phyloP scores from a whole-genome alignment of 1,140 invertebrate species.

The Paraescarpia echinospica region DNA sequence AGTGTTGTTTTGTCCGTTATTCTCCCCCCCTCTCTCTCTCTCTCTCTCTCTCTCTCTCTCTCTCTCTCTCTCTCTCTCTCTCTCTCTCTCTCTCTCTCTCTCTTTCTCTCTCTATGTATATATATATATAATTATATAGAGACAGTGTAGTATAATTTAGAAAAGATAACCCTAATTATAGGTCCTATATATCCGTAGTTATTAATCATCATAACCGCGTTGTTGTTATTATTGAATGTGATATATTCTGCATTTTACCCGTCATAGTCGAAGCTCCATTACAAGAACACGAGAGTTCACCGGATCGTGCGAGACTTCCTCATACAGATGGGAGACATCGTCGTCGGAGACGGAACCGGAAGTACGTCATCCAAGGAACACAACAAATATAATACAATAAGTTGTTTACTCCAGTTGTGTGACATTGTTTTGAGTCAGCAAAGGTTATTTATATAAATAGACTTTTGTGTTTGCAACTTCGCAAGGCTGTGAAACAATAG shows the following conservation, averaged over 20 bases:
- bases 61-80: too few relatives aligned
- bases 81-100: too few relatives aligned
- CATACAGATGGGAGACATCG: slow-evolving; percentile 59
- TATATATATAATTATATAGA: too few relatives aligned
- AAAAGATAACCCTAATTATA: too few relatives aligned
- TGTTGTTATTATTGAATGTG: background rate
- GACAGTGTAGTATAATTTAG: too few relatives aligned
- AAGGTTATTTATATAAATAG: background rate
- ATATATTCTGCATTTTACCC: background rate
- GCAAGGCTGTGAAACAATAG: background rate
- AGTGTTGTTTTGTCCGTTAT: too few relatives aligned
- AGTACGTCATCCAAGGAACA: slow-evolving; percentile 32
- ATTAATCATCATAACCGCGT: background rate
- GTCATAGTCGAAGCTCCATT: slow-evolving; percentile 39
- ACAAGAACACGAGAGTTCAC: slow-evolving; percentile 50
- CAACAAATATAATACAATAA: background rate
- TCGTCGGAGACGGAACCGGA: slow-evolving; percentile 58
- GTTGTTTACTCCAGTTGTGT: too few relatives aligned
- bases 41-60: too few relatives aligned
- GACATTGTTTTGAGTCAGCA: too few relatives aligned
- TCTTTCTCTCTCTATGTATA: too few relatives aligned
- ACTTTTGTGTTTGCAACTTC: background rate
- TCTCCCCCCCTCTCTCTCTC: too few relatives aligned
- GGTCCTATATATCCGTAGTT: too few relatives aligned
- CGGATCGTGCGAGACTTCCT: slow-evolving; percentile 60